Evolutionary conservation across 2,888 invertebrate genomes (phyloP), one percentile per base, ranked within the genome.

Genomic region (Mimachlamys varia): DNA sequence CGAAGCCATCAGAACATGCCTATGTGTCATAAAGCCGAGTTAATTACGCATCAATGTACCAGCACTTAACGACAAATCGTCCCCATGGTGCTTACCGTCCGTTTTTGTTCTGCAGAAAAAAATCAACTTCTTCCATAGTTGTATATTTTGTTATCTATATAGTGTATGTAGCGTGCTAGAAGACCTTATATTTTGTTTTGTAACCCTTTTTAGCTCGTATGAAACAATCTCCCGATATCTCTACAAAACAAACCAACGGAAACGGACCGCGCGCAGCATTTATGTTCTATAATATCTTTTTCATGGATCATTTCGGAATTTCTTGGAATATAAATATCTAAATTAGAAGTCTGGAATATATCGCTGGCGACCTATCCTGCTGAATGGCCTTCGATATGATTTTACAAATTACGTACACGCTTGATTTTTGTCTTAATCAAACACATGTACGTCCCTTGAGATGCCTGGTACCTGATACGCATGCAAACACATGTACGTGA

Each of bases 401-500:
- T 76, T 76, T 76, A 33, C 27, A 76, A 76, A 76, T 76, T 33
- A 27, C 76, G 10, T 76, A 76, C 33, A 76, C 76, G 76, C 76
- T 27, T 33, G 76, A 76, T 76, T 76, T n/a, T 76, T 76, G 76
- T 76, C 22, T 76, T 76, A 76, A 33, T 76, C 33, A 76, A 76
- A 76, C 76, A 76, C 33, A 76, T 76, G 76, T 76, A 76, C 76
- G 0, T 76, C 76, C 76, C 76, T 5, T 0, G 27, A 27, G 76
- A 76, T 10, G 10, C 0, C 12, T 76, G 76, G 33, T 76, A 76
- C 33, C 10, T 62, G 7, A 76, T 33, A 76, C 15, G 33, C 76
- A 76, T 76, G 76, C 76, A 33, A 76, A 76, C 76, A 76, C 76
- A 76, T 76, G 76, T 12, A 76, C 76, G 27, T 76, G 76, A 76